These are phyloP conservation scores for Sesia bembeciformis DNA, from an alignment of 2,888 invertebrate species.

Conservation along the genomic window DNA sequence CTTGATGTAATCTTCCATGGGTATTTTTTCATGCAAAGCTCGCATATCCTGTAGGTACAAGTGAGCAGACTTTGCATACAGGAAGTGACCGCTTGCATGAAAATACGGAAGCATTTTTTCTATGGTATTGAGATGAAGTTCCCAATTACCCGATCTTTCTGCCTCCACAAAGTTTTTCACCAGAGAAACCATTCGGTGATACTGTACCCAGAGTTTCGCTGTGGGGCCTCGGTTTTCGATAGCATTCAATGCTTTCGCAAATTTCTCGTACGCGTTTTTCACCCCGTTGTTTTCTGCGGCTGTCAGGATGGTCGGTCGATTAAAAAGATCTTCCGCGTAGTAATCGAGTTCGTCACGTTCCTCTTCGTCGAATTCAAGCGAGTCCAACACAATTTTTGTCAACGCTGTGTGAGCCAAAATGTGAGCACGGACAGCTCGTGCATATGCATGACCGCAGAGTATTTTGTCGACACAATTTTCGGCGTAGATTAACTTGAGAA, in stretches of 20 bases:
- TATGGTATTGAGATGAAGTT: background rate
- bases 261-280: no score
- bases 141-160: background rate
- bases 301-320: background rate
- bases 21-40: background rate
- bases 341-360: no score
- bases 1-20: no score
- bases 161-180: background rate
- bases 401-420: no score
- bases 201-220: background rate
- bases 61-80: no score
- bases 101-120: no score
- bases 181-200: background rate
- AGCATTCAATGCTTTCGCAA: background rate
- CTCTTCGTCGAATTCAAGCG: slow-evolving; percentile 1
- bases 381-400: slow-evolving; percentile 2
- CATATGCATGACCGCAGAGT: no score
- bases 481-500: no score
- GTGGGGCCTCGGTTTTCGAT: background rate
- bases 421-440: no score
- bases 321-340: background rate
- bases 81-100: no score
- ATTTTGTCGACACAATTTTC: no score
- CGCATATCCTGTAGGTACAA: background rate
- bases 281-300: background rate